Evolutionary conservation across 1,140 invertebrate species (phyloP).

Genomic region (Ericerus pela): DNA sequence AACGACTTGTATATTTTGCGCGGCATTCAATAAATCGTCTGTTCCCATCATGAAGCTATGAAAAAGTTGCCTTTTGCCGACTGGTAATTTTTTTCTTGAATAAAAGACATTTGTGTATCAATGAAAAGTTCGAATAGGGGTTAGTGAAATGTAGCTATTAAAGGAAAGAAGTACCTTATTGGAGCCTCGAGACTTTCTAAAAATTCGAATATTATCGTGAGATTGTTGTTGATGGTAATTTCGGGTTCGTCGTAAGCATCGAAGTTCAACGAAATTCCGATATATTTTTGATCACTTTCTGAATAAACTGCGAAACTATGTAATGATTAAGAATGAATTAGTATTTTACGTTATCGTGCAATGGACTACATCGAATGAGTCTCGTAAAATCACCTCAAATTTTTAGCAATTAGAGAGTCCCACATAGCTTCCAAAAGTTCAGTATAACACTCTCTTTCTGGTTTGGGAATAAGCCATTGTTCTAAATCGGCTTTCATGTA

Average conservation of each 20-base stretch:
- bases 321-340: constrained; percentile 2
- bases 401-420: constrained; percentile 44
- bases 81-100: constrained; percentile 40
- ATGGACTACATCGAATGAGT: not conserved
- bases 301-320: constrained; percentile 49
- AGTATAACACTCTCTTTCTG: constrained; percentile 46
- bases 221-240: constrained; percentile 43
- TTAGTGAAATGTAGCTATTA: not conserved
- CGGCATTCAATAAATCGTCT: constrained; percentile 39
- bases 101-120: no score
- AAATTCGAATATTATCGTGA: constrained; percentile 60
- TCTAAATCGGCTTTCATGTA: constrained; percentile 70
- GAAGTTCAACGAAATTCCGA: constrained; percentile 57
- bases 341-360: not conserved
- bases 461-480: constrained; percentile 49
- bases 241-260: constrained; percentile 63
- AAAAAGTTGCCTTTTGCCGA: constrained; percentile 50
- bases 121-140: no score
- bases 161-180: constrained; percentile 36
- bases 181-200: constrained; percentile 57
- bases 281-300: constrained; percentile 28
- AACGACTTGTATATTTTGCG: constrained; percentile 61
- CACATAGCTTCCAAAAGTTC: constrained; percentile 42
- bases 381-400: constrained; percentile 29
- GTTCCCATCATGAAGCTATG: constrained; percentile 81